These are phyloP conservation scores for Capra hircus DNA, from an alignment of 2,113 vertebrate genomes.

Conservation along the genomic window DNA sequence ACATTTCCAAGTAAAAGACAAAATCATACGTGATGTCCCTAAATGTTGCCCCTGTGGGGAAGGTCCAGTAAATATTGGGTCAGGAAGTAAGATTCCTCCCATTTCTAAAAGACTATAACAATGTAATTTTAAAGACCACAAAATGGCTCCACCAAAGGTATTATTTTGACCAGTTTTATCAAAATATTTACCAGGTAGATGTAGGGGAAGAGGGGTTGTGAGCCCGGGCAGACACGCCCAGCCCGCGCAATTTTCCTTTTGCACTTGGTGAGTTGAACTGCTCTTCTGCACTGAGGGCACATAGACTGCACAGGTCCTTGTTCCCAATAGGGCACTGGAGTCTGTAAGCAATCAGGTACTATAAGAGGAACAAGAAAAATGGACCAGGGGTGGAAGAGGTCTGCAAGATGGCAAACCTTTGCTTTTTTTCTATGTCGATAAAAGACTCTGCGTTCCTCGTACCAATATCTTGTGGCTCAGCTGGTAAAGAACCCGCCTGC, in stretches of 20 bases:
- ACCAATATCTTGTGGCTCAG: not conserved
- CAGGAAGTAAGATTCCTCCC: not conserved
- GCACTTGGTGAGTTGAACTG: not conserved
- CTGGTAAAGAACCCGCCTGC: not conserved
- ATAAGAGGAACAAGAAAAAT: not conserved
- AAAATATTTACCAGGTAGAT: not conserved
- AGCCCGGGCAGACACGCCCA: rapidly evolving
- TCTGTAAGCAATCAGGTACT: not conserved
- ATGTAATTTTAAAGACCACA: not conserved
- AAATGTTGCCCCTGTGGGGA: not conserved
- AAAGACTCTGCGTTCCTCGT: not conserved
- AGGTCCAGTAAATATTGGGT: not conserved
- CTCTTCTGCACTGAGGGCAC: not conserved
- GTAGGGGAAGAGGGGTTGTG: not conserved
- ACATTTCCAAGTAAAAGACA: not conserved
- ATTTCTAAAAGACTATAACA: not conserved
- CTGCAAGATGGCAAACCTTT: not conserved
- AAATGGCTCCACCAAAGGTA: not conserved
- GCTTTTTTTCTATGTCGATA: not conserved
- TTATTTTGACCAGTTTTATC: not conserved
- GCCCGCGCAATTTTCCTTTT: not conserved
- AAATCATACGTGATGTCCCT: not conserved
- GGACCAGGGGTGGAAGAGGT: rapidly evolving
- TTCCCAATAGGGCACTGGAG: not conserved
- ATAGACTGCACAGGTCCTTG: not conserved